Evolutionary conservation across 2,888 invertebrate species (phyloP).

Genomic region (Macrophya annulata): DNA sequence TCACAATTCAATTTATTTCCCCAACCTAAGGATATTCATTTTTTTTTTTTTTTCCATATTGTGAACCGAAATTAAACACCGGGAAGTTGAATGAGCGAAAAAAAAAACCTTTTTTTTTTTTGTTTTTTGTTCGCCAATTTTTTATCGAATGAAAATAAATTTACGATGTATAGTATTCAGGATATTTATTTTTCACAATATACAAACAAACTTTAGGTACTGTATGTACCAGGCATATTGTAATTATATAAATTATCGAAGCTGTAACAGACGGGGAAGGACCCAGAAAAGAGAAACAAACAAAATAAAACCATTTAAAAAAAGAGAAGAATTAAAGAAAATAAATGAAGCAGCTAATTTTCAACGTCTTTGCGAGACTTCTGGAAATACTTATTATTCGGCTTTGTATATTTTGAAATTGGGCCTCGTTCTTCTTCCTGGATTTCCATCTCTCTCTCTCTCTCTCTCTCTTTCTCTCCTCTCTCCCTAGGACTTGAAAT

Average conservation of each 20-base stretch:
- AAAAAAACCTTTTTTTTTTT: too few species aligned
- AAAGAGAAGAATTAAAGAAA: not conserved
- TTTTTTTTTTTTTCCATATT: not conserved
- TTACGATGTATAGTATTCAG: not conserved
- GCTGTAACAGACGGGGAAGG: not conserved
- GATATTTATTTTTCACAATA: not conserved
- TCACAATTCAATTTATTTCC: conserved; percentile 40
- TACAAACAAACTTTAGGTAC: not conserved
- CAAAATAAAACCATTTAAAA: not conserved
- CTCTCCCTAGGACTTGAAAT: not conserved
- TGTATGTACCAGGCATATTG: not conserved
- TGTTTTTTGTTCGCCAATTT: not conserved
- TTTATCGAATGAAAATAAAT: not conserved
- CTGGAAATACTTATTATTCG: not conserved
- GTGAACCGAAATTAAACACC: conserved; percentile 14
- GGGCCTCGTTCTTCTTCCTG: not conserved
- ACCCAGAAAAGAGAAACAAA: not conserved
- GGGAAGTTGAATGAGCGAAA: not conserved
- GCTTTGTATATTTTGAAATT: not conserved
- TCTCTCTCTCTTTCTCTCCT: not conserved
- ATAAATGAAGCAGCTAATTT: not conserved
- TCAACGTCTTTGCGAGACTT: not conserved
- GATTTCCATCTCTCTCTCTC: too few species aligned
- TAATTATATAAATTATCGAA: not conserved
- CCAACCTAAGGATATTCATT: not conserved